Evolutionary conservation across 2,113 vertebrate species (phyloP).

Genomic region (Notothenia rossii): DNA sequence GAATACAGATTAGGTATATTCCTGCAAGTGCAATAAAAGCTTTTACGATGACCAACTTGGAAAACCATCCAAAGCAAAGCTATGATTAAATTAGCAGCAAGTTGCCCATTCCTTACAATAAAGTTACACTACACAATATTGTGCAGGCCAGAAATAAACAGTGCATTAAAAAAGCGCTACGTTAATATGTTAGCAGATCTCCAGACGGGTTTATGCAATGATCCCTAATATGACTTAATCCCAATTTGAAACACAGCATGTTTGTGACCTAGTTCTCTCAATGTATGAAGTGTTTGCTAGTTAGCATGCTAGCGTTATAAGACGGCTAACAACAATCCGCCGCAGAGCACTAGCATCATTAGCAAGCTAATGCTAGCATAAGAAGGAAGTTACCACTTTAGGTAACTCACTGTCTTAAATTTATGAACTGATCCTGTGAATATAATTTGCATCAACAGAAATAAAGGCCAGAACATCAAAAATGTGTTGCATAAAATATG

Average conservation of each 20-base stretch:
- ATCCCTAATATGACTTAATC: background rate
- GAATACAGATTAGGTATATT: background rate
- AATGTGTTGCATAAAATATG: background rate
- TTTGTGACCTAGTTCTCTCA: background rate
- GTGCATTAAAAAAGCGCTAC: background rate
- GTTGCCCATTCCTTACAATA: background rate
- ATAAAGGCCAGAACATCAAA: fast-evolving
- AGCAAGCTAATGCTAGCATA: conserved; percentile 57
- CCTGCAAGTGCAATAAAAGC: background rate
- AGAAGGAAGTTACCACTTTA: conserved; percentile 21
- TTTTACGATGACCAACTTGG: background rate
- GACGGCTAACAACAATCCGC: conserved; percentile 50
- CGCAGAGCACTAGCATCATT: conserved; percentile 26
- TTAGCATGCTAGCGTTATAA: conserved; percentile 47
- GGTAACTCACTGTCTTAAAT: background rate
- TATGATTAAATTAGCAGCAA: background rate
- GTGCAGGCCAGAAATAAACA: background rate
- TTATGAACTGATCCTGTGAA: fast-evolving
- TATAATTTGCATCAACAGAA: fast-evolving
- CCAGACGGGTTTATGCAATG: fast-evolving
- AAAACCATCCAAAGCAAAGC: background rate
- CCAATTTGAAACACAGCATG: background rate
- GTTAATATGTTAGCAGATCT: background rate
- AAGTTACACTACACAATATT: background rate
- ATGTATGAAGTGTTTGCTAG: conserved; percentile 5